phyloP scores from a whole-genome alignment of 2,113 vertebrate species.

The Catagonus wagneri region DNA sequence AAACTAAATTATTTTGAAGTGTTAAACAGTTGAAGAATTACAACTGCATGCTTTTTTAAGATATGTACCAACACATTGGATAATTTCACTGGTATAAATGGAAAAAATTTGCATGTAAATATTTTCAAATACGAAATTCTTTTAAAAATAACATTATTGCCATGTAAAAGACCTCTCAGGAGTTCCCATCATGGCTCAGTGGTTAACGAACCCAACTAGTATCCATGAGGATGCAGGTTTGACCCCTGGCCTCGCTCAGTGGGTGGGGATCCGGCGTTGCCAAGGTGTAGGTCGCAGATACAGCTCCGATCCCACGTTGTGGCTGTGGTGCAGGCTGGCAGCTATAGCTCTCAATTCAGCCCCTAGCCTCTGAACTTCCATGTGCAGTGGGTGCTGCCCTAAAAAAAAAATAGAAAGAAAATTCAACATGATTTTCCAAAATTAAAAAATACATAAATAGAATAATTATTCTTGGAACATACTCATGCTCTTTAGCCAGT shows the following conservation, averaged over 20 bases:
- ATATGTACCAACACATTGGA: background rate
- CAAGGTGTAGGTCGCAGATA: too few species aligned
- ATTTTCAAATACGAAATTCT: background rate
- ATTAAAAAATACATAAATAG: conserved; percentile 25
- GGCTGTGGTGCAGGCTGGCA: too few species aligned
- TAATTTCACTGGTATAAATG: background rate
- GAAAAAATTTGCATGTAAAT: background rate
- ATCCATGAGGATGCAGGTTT: too few species aligned
- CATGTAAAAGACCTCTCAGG: too few species aligned
- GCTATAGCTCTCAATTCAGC: too few species aligned
- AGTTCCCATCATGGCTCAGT: too few species aligned
- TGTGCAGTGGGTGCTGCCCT: too few species aligned
- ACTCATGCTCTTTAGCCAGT: background rate
- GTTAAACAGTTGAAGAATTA: background rate
- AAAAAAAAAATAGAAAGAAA: background rate
- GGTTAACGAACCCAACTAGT: too few species aligned
- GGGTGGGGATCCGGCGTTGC: too few species aligned
- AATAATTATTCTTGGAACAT: conserved; percentile 40
- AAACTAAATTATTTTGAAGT: conserved; percentile 11
- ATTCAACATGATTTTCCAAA: conserved; percentile 21
- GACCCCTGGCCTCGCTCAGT: too few species aligned
- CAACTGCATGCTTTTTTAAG: background rate
- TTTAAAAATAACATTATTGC: background rate
- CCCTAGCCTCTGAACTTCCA: too few species aligned
- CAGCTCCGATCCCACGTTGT: too few species aligned